These are phyloP conservation scores for Xestobium rufovillosum DNA, from an alignment of 2,888 invertebrate species.

Conservation along the genomic window DNA sequence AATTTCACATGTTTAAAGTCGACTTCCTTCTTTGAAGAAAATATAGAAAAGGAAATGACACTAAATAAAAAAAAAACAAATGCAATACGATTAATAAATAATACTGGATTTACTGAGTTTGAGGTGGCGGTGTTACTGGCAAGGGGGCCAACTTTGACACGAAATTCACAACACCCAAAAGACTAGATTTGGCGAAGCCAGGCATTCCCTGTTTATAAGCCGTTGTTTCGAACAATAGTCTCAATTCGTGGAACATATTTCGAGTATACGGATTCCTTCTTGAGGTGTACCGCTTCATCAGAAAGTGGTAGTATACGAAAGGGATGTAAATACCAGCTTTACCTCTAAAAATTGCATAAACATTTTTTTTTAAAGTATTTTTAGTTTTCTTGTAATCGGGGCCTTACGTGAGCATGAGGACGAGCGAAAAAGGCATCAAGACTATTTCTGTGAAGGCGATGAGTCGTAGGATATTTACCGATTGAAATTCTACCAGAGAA, in stretches of 20 bases:
- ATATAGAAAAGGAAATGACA: too few species aligned
- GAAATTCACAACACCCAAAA: constrained; percentile 57
- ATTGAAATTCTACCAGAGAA: constrained; percentile 84
- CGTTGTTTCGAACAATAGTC: constrained; percentile 60
- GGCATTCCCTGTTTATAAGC: constrained; percentile 67
- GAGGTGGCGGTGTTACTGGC: constrained; percentile 35
- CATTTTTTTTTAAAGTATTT: too few species aligned
- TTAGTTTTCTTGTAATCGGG: too few species aligned
- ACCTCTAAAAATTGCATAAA: constrained; percentile 71
- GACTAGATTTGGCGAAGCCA: constrained; percentile 50
- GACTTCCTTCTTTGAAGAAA: too few species aligned
- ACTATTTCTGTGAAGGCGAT: constrained; percentile 92
- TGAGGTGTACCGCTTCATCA: constrained; percentile 86
- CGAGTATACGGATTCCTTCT: constrained; percentile 94
- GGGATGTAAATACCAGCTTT: constrained; percentile 85
- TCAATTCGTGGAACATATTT: constrained; percentile 84
- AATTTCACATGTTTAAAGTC: too few species aligned
- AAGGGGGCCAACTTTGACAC: constrained; percentile 74
- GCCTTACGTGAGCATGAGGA: constrained; percentile 80
- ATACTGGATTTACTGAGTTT: constrained; percentile 30
- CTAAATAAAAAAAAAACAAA: too few species aligned
- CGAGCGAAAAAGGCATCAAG: constrained; percentile 76
- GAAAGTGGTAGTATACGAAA: constrained; percentile 95
- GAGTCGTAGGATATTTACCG: constrained; percentile 79
- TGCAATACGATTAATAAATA: background rate